Evolutionary conservation across 2,797 vertebrate species (phyloP).

Genomic region (Halcyon chelicuti): DNA sequence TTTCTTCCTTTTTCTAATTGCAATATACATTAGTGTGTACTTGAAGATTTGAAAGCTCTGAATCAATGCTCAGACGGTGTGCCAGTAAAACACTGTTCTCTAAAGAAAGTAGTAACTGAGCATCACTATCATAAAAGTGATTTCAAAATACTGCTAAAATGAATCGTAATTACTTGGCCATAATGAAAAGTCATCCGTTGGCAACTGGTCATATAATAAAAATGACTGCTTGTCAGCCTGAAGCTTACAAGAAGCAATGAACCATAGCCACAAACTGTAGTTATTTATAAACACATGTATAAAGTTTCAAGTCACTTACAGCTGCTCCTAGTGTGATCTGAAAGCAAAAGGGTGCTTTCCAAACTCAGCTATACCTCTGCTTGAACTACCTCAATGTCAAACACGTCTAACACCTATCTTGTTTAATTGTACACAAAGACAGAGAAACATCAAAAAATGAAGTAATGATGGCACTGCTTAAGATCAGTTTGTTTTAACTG

Average conservation of each 20-base stretch:
- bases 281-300: constrained; percentile 18
- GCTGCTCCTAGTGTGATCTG: not conserved
- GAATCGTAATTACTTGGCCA: not conserved
- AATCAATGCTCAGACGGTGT: not conserved
- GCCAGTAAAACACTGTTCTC: not conserved
- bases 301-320: not conserved
- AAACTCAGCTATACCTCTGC: not conserved
- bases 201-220: not conserved
- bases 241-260: not conserved
- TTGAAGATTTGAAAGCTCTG: not conserved
- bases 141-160: not conserved
- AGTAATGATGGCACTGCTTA: not conserved
- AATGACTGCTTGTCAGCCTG: not conserved
- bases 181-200: not conserved
- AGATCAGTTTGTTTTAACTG: not conserved
- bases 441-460: not conserved
- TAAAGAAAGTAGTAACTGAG: not conserved
- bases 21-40: not conserved
- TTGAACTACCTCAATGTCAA: not conserved
- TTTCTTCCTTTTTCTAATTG: not conserved
- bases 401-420: not conserved
- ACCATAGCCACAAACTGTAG: not conserved
- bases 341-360: not conserved
- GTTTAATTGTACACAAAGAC: not conserved
- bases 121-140: not conserved